Percentiles rank a stretch among this genome's conserved stretches.
Evolutionary conservation across 2,113 vertebrate species (phyloP).

Genomic region (Crotalus viridis): DNA sequence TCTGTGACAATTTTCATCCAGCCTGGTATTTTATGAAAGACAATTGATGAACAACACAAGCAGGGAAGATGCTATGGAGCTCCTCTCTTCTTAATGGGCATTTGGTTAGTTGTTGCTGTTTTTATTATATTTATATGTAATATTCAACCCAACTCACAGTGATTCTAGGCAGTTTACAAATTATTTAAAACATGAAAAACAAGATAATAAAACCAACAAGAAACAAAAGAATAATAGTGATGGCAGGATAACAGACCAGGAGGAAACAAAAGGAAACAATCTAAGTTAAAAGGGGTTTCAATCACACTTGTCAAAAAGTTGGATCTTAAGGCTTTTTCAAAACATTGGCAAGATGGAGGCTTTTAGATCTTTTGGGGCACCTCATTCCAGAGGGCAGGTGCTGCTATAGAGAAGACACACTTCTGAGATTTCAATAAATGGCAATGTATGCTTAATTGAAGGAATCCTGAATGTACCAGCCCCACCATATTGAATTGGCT

Average conservation of each 20-base stretch:
- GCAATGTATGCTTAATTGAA: neutral
- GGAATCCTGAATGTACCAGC: neutral
- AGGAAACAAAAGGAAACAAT: neutral
- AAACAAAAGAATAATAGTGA: no score
- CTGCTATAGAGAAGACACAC: neutral
- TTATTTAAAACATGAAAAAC: neutral
- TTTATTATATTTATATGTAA: neutral
- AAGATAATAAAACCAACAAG: neutral
- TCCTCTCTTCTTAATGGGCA: neutral
- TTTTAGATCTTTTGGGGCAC: neutral
- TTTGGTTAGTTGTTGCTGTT: neutral
- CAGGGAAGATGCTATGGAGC: neutral
- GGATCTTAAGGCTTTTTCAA: neutral
- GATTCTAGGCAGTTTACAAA: neutral
- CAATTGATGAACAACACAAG: neutral
- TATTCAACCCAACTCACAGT: neutral
- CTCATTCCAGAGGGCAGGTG: neutral
- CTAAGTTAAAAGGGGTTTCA: neutral
- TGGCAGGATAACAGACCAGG: neutral
- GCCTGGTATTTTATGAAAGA: neutral
- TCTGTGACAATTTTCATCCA: neutral
- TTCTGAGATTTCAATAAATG: neutral
- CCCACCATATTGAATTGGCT: neutral
- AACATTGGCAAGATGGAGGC: neutral
- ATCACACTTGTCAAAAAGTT: neutral